Conservation (phyloP, 1,140 invertebrate genomes). For the Psilanteris sp. region DNA sequence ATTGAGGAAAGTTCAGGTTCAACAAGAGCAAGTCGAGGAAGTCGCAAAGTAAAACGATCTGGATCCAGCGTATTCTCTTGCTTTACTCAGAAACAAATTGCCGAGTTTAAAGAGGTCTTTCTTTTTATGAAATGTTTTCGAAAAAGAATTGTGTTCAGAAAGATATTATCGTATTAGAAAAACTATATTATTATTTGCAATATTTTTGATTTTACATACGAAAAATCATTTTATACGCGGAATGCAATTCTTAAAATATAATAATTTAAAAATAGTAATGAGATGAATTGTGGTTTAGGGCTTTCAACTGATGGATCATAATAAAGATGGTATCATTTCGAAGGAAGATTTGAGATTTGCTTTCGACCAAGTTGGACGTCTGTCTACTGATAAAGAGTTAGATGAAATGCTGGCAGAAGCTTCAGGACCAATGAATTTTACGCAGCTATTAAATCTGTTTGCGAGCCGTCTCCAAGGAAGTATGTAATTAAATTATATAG, state of each 20-base stretch:
- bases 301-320: slow-evolving; percentile 98
- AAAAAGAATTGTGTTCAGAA: slow-evolving; percentile 6
- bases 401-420: slow-evolving; percentile 95
- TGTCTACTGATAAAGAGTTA: slow-evolving; percentile 93
- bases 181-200: no score
- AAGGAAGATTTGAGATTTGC: slow-evolving; percentile 97
- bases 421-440: slow-evolving; percentile 96
- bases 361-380: slow-evolving; percentile 95
- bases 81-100: slow-evolving; percentile 96
- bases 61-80: slow-evolving; percentile 97
- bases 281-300: no score
- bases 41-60: slow-evolving; percentile 87
- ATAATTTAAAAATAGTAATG: no score
- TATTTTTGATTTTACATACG: no score
- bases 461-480: slow-evolving; percentile 90
- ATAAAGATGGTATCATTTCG: slow-evolving; percentile 98
- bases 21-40: slow-evolving; percentile 89
- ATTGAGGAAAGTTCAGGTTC: slow-evolving; percentile 81
- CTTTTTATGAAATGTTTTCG: slow-evolving; percentile 54
- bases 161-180: no score
- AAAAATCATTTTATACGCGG: no score
- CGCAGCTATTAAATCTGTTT: slow-evolving; percentile 94
- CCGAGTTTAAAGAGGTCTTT: slow-evolving; percentile 96
- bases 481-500: no score
- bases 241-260: no score